Evolutionary conservation across 1,140 invertebrate species (phyloP), one percentile per base, ranked within the genome.

Genomic region (Hypothenemus hampei): DNA sequence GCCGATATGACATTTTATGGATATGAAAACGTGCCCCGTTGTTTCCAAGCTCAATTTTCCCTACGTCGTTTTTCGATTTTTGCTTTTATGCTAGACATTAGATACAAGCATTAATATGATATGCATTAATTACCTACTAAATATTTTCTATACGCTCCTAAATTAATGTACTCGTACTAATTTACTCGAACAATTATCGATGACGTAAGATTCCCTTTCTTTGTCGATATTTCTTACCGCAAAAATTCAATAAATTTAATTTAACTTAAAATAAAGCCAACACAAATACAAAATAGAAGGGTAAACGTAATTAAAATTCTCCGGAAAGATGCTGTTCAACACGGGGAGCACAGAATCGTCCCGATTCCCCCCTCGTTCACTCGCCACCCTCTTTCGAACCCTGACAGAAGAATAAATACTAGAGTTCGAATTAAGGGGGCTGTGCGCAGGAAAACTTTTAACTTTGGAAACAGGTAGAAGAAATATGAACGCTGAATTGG

Each of bases 221-320:
- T 24, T 18, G 13, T 48, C 45, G 48, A 57, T 51, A 46, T 51
- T 41, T 57, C 47, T 51, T 50, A 45, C 57, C 55, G 37, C 57
- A 59, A 64, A 62, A 64, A 61, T 57, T 63, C 60, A 58, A 64
- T 64, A 64, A 66, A 65, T 63, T 58, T 56, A 64, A 62, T 63
- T 60, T 61, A 61, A 62, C 48, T 59, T 60, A 61, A 64, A 62
- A 67, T 61, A 63, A 61, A 60, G 60, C 59, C 49, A 58, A 63
- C 58, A 58, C 57, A 63, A 61, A 62, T 52, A 60, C 48, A 49
- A 61, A 61, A 58, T 58, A 63, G 57, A 60, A 59, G 52, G 59
- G 57, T 47, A 60, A 64, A 68, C 65, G 65, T 65, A 68, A 68
- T 66, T 66, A 68, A 66, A 68, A 68, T 68, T 66, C 59, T 58